phyloP scores from a whole-genome alignment of 1,140 invertebrate genomes.

The Homalodisca vitripennis region DNA sequence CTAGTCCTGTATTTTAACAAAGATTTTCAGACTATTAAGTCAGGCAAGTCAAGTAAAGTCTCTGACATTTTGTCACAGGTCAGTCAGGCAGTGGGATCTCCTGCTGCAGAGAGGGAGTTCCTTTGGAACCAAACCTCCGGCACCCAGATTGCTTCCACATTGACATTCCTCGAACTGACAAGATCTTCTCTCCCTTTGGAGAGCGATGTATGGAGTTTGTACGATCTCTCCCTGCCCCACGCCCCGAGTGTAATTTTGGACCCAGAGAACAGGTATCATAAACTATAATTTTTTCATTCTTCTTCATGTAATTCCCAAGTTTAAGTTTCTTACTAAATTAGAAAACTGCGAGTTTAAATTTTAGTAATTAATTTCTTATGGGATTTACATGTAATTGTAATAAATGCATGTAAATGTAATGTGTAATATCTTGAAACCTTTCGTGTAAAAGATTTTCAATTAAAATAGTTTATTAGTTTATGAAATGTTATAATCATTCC shows the following conservation, averaged over 20 bases:
- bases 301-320: neutral
- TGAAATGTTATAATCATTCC: too few relatives aligned
- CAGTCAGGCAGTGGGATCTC: constrained; percentile 45
- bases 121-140: constrained; percentile 49
- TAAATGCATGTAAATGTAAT: too few relatives aligned
- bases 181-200: constrained; percentile 43
- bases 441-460: neutral
- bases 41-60: too few relatives aligned
- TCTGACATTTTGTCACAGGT: constrained; percentile 37
- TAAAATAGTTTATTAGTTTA: too few relatives aligned
- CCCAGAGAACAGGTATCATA: constrained; percentile 54
- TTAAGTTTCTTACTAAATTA: too few relatives aligned
- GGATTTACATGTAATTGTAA: too few relatives aligned
- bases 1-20: too few relatives aligned
- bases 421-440: neutral
- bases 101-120: constrained; percentile 45
- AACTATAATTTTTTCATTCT: neutral
- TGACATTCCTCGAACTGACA: constrained; percentile 54
- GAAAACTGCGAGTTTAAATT: too few relatives aligned
- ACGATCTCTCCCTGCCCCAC: constrained; percentile 52
- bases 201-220: constrained; percentile 55
- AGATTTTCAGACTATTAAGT: too few relatives aligned
- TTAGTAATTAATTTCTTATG: too few relatives aligned
- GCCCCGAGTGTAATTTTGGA: constrained; percentile 55
- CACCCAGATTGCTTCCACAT: constrained; percentile 64